These are phyloP conservation scores for Lamellibrachia columna DNA, from an alignment of 2,888 invertebrate genomes.

Conservation along the genomic window DNA sequence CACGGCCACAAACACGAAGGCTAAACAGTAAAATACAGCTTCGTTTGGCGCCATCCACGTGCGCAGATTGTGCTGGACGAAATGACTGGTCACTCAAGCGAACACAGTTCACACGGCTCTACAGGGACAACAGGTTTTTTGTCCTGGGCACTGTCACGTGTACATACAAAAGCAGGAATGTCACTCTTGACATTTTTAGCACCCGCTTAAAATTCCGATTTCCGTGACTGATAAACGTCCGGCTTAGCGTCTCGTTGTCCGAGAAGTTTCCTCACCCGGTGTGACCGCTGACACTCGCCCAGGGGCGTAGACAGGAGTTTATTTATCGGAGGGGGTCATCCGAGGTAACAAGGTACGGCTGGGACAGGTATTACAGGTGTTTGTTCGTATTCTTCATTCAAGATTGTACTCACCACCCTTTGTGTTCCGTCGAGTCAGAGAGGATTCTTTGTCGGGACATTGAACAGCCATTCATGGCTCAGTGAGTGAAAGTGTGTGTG, in stretches of 20 bases:
- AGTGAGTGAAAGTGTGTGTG: neutral
- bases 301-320: neutral
- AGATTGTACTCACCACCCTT: neutral
- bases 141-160: neutral
- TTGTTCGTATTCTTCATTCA: neutral
- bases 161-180: neutral
- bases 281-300: neutral
- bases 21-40: too few relatives aligned
- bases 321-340: neutral
- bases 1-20: too few relatives aligned
- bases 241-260: neutral
- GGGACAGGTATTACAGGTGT: neutral
- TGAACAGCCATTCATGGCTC: neutral
- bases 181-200: neutral
- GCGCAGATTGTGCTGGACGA: neutral
- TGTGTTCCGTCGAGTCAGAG: neutral
- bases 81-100: neutral
- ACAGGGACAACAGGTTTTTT: neutral
- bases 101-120: neutral
- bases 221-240: neutral
- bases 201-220: neutral
- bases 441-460: neutral
- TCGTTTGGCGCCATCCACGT: too few relatives aligned
- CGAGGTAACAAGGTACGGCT: neutral
- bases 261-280: neutral